Base-by-base conservation (phyloP, 2,888 invertebrate genomes). In the Pristionchus arcanus region DNA sequence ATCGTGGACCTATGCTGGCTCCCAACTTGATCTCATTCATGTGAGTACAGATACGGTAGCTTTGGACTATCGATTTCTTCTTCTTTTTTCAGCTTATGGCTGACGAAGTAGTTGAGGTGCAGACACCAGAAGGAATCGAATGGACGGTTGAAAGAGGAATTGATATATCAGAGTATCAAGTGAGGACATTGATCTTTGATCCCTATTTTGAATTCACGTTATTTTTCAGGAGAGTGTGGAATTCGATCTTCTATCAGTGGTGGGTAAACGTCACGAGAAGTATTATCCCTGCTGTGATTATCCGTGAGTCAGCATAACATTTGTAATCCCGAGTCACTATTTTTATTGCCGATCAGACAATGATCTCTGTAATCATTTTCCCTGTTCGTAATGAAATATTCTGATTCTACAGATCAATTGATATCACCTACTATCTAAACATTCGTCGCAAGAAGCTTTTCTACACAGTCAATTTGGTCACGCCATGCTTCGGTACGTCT, bases 381-480 rank as follows among this genome's bases (percentile, higher is more conserved):
- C 53, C 11, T 49, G 37, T 11, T n/a, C n/a, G n/a, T n/a, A n/a
- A n/a, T n/a, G n/a, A n/a, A n/a, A n/a, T n/a, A n/a, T n/a, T n/a
- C n/a, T 83, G 15, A 21, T 25, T 34, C 37, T 85, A 53, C 90
- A 94, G 94, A 66, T 94, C 93, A 3, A 94, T 95, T 31, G 95
- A 95, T 90, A 94, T 95, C 59, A 95, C 95, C 3, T 95, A 95
- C 90, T 92, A 93, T 71, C 68, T 95, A 34, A 92, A 93, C 55
- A 95, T 98, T 5, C 96, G 98, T 85, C 96, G 98, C 42, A 98
- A 98, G 96, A 98, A 95, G 85, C 91, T 95, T 25, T 95, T 95
- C 90, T 95, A 93, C 90, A 94, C 94, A 15, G 91, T 94, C 59
- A 93, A 94, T 87, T 91, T 94, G 90, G 94, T 95, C 66, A 91